A percentile compares a stretch with the other conserved stretches of the same genome.
Conservation (phyloP, 1,140 invertebrate genomes). For the Anoplophora glabripennis region DNA sequence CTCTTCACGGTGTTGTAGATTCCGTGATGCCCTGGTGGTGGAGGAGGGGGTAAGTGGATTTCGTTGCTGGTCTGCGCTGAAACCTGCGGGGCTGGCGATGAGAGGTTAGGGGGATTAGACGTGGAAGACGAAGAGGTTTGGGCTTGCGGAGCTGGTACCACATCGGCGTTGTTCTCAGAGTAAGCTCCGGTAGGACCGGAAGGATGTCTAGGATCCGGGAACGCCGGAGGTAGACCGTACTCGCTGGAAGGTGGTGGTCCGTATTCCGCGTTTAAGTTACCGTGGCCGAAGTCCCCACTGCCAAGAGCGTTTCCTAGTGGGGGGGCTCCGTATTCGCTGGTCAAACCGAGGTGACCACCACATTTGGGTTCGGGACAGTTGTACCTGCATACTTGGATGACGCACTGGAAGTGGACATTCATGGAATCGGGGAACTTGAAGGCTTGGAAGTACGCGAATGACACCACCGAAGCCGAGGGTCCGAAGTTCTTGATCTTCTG, state of each 20-base stretch:
- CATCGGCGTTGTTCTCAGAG: constrained; percentile 74
- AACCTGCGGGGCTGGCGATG: constrained; percentile 63
- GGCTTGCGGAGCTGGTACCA: constrained; percentile 74
- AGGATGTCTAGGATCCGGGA: constrained; percentile 78
- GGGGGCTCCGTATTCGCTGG: constrained; percentile 62
- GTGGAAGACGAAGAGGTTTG: constrained; percentile 66
- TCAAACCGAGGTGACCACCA: constrained; percentile 62
- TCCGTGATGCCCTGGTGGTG: constrained; percentile 70
- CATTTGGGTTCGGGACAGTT: constrained; percentile 91
- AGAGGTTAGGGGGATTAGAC: constrained; percentile 60
- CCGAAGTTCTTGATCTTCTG: constrained; percentile 96
- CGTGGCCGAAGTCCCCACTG: constrained; percentile 63
- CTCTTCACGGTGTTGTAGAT: constrained; percentile 80
- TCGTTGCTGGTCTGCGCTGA: constrained; percentile 51
- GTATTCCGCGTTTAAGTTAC: constrained; percentile 65
- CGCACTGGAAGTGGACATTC: constrained; percentile 96
- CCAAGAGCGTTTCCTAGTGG: constrained; percentile 58
- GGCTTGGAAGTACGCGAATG: constrained; percentile 93
- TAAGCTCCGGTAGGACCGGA: constrained; percentile 76
- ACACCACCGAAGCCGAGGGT: constrained; percentile 87
- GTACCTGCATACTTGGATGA: constrained; percentile 91
- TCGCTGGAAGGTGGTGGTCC: constrained; percentile 64
- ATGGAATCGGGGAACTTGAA: constrained; percentile 97
- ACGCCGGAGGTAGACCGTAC: constrained; percentile 73
- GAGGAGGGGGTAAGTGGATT: constrained; percentile 75